phyloP scores from a whole-genome alignment of 2,888 invertebrate species.

The Ectobius pallidus region DNA sequence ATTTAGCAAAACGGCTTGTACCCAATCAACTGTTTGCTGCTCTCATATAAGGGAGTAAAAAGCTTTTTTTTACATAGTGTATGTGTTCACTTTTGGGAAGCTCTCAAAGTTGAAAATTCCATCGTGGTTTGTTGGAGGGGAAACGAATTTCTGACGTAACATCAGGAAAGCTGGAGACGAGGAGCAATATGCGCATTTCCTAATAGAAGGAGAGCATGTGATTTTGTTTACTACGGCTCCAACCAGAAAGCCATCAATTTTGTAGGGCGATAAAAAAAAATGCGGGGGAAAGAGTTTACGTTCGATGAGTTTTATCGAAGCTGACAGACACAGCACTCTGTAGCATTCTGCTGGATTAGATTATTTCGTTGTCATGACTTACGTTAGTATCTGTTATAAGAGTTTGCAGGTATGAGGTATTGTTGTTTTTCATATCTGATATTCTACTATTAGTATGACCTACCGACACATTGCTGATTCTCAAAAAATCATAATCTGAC shows the following conservation, averaged over 20 bases:
- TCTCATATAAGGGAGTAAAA: conserved; percentile 22
- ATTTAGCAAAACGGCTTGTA: conserved; percentile 28
- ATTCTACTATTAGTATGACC: too few species aligned
- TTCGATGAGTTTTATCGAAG: neutral
- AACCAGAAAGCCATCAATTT: conserved; percentile 31
- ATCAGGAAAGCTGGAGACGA: conserved; percentile 17
- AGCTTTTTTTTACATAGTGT: neutral
- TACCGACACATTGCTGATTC: too few species aligned
- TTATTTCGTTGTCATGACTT: too few species aligned
- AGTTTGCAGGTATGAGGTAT: too few species aligned
- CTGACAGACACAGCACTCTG: neutral
- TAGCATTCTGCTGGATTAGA: too few species aligned
- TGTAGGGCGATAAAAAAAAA: conserved; percentile 12
- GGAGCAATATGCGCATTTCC: conserved; percentile 10
- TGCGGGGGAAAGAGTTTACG: neutral
- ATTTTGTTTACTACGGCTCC: conserved; percentile 22
- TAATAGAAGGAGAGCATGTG: conserved; percentile 22
- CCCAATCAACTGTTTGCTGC: conserved; percentile 22
- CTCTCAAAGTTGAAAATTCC: conserved; percentile 31
- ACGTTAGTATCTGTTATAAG: too few species aligned
- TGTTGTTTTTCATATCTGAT: too few species aligned
- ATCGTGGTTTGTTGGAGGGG: conserved; percentile 31
- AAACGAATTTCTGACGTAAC: conserved; percentile 27
- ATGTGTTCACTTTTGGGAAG: conserved; percentile 21
- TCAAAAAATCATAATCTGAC: too few species aligned